Percentiles rank a stretch among this genome's conserved stretches.
phyloP scores from a whole-genome alignment of 1,140 invertebrate species.

The Habropoda laboriosa region DNA sequence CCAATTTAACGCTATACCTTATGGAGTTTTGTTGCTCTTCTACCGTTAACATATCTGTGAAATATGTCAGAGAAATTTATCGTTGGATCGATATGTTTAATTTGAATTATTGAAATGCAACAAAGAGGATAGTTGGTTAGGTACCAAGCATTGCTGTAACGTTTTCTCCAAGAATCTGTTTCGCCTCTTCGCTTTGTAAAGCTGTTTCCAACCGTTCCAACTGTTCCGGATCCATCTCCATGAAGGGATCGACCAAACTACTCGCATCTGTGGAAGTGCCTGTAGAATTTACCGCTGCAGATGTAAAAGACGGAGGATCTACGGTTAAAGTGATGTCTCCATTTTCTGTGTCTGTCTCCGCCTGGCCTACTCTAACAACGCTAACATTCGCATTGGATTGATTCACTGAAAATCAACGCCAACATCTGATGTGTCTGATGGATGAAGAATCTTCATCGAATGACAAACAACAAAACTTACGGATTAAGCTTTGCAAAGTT shows the following conservation, averaged over 20 bases:
- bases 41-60: conserved; percentile 80
- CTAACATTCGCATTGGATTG: conserved; percentile 80
- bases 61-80: conserved; percentile 24
- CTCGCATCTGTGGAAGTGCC: conserved; percentile 62
- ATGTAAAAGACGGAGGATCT: conserved; percentile 73
- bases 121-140: too few species aligned
- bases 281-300: conserved; percentile 43
- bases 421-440: conserved; percentile 49
- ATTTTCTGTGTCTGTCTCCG: conserved; percentile 72
- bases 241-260: conserved; percentile 81
- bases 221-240: conserved; percentile 84
- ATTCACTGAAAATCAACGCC: conserved; percentile 74
- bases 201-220: conserved; percentile 83
- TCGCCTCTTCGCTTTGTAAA: conserved; percentile 84
- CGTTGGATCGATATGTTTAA: too few species aligned
- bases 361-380: conserved; percentile 80
- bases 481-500: conserved; percentile 86
- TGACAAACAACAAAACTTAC: conserved; percentile 79
- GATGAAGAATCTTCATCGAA: background rate
- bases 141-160: conserved; percentile 82
- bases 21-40: conserved; percentile 79
- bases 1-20: conserved; percentile 77
- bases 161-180: conserved; percentile 84
- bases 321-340: conserved; percentile 79
- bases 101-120: too few species aligned